These are phyloP conservation scores for Astyanax mexicanus DNA, from an alignment of 2,797 vertebrate species.

Conservation along the genomic window DNA sequence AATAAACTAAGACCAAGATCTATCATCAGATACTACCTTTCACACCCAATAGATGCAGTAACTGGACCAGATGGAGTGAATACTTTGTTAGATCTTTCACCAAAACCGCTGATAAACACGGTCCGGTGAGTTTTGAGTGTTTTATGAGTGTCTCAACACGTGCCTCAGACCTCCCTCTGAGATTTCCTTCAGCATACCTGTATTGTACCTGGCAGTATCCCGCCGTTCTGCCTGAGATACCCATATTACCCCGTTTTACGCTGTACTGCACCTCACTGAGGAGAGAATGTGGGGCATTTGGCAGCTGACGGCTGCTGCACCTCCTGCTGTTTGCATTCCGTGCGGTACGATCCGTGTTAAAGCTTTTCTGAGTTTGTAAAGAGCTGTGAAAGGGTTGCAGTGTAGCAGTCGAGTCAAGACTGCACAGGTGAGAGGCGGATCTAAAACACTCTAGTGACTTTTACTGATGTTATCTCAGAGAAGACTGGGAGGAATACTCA, in stretches of 20 bases:
- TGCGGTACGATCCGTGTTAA: slow-evolving; percentile 59
- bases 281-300: slow-evolving; percentile 22
- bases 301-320: slow-evolving; percentile 58
- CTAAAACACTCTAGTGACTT: slow-evolving; percentile 38
- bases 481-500: background rate
- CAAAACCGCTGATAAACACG: background rate
- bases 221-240: background rate
- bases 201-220: background rate
- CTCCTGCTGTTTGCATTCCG: slow-evolving; percentile 74
- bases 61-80: background rate
- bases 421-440: slow-evolving; percentile 57
- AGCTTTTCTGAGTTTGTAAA: slow-evolving; percentile 61
- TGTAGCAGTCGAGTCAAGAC: slow-evolving; percentile 66
- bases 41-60: background rate
- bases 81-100: background rate
- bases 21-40: background rate
- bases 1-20: too few relatives aligned
- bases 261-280: slow-evolving; percentile 25
- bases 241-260: slow-evolving; percentile 15
- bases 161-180: background rate
- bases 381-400: slow-evolving; percentile 65
- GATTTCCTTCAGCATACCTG: slow-evolving; percentile 27
- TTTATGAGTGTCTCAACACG: background rate
- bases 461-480: slow-evolving; percentile 1
- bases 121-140: slow-evolving; percentile 4